phyloP scores from a whole-genome alignment of 1,140 invertebrate genomes.

The Nasonia giraulti region DNA sequence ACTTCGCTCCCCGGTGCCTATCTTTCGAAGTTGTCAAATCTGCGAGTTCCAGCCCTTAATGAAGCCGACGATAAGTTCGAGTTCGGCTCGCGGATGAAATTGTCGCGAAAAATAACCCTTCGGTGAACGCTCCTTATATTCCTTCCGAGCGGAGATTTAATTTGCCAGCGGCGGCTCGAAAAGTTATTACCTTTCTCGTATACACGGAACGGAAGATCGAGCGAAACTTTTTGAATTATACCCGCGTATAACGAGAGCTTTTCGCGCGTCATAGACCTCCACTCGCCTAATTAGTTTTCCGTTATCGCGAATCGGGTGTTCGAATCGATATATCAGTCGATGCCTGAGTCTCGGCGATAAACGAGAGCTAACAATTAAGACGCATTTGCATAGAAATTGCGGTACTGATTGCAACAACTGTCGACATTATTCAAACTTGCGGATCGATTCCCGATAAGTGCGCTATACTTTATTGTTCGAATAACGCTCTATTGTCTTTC shows the following conservation, averaged over 20 bases:
- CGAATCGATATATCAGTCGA: too few species aligned
- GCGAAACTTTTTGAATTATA: neutral
- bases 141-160: neutral
- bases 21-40: constrained; percentile 32
- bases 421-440: neutral
- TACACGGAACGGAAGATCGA: neutral
- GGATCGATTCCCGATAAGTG: constrained; percentile 10
- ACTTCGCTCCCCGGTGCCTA: neutral
- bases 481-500: neutral
- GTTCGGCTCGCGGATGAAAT: neutral
- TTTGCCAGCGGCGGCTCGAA: neutral
- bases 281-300: neutral
- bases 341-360: neutral
- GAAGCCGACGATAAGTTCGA: constrained; percentile 32
- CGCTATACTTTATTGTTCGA: neutral
- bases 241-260: neutral
- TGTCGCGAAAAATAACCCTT: neutral
- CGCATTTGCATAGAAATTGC: constrained; percentile 29
- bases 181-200: neutral
- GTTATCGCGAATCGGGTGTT: neutral
- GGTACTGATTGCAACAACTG: constrained; percentile 19
- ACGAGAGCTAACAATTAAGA: neutral
- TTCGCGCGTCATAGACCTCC: too few species aligned
- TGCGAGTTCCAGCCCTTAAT: constrained; percentile 35
- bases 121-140: neutral